A percentile compares a stretch with the other conserved stretches of the same genome.
Conservation (phyloP, 2,888 invertebrate genomes). For the Chironomus riparius region DNA sequence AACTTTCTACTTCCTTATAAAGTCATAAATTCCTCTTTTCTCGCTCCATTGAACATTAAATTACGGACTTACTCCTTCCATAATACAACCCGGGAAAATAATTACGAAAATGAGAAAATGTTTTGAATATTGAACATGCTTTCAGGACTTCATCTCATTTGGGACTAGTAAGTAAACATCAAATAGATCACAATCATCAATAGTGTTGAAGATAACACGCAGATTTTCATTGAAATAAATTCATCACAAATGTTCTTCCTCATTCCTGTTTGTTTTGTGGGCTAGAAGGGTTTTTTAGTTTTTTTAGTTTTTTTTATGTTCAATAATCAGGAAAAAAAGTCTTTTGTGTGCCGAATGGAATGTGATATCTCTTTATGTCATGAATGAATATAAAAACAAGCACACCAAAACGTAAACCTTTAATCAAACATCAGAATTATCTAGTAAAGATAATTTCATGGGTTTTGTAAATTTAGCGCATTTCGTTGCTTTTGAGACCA, state of each 20-base stretch:
- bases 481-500: no score
- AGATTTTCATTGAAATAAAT: background rate
- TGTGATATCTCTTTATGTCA: background rate
- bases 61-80: background rate
- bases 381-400: background rate
- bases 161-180: constrained; percentile 4
- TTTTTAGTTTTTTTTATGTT: background rate
- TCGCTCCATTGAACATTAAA: background rate
- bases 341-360: background rate
- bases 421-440: background rate
- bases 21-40: background rate
- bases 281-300: constrained; percentile 14
- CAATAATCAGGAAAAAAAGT: background rate
- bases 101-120: background rate
- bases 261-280: background rate
- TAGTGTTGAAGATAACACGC: constrained; percentile 24
- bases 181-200: constrained; percentile 16
- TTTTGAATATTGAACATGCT: no score
- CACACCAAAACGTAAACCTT: background rate
- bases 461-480: no score
- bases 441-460: no score
- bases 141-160: background rate
- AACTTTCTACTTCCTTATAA: background rate
- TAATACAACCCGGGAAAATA: background rate
- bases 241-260: background rate